Percentiles rank a stretch among this genome's conserved stretches.
phyloP scores from a whole-genome alignment of 2,888 invertebrate genomes.

The Drosophila tripunctata region DNA sequence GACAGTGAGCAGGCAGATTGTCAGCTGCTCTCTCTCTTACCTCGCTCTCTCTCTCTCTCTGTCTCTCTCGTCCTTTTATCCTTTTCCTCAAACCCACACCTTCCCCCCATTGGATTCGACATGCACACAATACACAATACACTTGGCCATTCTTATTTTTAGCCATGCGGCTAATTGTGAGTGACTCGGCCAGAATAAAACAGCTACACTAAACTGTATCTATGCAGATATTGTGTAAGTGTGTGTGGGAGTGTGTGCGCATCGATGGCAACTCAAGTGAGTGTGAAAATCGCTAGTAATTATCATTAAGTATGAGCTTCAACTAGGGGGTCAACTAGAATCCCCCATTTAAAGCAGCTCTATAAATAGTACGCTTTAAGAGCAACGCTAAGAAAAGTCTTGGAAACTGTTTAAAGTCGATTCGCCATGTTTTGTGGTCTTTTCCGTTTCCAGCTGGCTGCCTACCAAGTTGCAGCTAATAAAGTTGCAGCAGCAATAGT shows the following conservation, averaged over 20 bases:
- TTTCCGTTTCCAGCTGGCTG: constrained; percentile 50
- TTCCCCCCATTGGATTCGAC: neutral
- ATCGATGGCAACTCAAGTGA: constrained; percentile 66
- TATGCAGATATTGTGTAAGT: constrained; percentile 23
- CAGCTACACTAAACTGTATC: constrained; percentile 25
- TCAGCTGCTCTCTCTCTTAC: too few relatives aligned
- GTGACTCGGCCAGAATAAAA: constrained; percentile 57
- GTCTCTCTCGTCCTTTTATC: constrained; percentile 8
- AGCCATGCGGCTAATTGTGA: constrained; percentile 74
- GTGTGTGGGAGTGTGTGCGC: constrained; percentile 24
- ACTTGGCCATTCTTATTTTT: constrained; percentile 63
- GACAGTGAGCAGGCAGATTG: constrained; percentile 46
- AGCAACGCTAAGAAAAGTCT: constrained; percentile 14
- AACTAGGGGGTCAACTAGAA: constrained; percentile 2
- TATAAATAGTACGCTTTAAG: constrained; percentile 49
- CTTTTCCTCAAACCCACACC: neutral
- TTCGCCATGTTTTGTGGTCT: neutral
- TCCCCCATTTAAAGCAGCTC: neutral
- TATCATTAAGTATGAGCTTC: constrained; percentile 23
- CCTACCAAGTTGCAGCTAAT: constrained; percentile 61
- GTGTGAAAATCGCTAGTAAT: constrained; percentile 64
- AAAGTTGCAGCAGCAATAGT: constrained; percentile 50
- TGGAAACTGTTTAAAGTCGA: neutral
- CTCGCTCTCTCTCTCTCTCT: too few relatives aligned
- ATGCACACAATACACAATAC: constrained; percentile 5